Conservation (phyloP, 2,797 vertebrate species). For the Oryzias dopingdopingensis region DNA sequence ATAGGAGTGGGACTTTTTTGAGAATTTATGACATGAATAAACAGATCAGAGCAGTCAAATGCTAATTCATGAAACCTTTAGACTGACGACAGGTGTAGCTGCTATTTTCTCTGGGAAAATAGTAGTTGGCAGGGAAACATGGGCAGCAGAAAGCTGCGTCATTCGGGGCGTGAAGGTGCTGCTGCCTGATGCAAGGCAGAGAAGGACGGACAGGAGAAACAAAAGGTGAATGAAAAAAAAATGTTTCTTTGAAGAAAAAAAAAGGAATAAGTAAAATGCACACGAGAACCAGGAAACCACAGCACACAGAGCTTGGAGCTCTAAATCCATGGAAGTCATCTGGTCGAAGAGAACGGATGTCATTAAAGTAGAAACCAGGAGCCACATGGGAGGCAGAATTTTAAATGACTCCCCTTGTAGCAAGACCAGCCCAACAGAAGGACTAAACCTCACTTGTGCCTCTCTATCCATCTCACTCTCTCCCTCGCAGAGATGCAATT, state of each 20-base stretch:
- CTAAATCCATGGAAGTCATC: constrained; percentile 50
- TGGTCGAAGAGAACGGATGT: constrained; percentile 62
- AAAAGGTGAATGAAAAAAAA: constrained; percentile 17
- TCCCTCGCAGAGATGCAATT: constrained; percentile 83
- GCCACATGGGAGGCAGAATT: constrained; percentile 84
- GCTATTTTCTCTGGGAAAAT: constrained; percentile 30
- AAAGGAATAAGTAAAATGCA: constrained; percentile 30
- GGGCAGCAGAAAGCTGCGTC: constrained; percentile 18
- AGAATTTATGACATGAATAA: no score
- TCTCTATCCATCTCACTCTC: constrained; percentile 71
- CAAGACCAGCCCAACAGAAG: constrained; percentile 76
- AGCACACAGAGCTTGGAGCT: constrained; percentile 43
- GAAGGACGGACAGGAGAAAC: constrained; percentile 16
- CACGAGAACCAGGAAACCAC: constrained; percentile 23
- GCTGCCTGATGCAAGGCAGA: constrained; percentile 27
- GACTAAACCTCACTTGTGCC: constrained; percentile 62
- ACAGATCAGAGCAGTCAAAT: neutral
- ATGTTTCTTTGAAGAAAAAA: constrained; percentile 28
- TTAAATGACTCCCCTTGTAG: constrained; percentile 83
- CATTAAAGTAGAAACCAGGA: constrained; percentile 84
- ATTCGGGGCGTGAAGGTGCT: constrained; percentile 20
- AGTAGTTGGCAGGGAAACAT: constrained; percentile 28
- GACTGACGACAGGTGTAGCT: constrained; percentile 66
- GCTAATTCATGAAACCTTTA: constrained; percentile 17
- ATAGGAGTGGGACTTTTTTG: no score